A percentile compares a stretch with the other conserved stretches of the same genome.
Evolutionary conservation across 2,113 vertebrate species (phyloP).

Genomic region (Mobula hypostoma): DNA sequence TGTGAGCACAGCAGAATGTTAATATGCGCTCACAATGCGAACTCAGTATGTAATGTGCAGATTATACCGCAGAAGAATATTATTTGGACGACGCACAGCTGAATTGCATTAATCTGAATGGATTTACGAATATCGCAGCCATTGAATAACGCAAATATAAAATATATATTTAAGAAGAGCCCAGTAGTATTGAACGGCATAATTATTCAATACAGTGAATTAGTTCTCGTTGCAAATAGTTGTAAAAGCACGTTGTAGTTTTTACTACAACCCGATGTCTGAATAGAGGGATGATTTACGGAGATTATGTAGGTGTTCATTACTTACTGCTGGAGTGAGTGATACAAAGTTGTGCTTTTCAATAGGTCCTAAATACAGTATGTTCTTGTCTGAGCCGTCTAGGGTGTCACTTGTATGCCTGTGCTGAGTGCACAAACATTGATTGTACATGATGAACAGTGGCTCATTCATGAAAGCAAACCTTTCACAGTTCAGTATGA

Average conservation of each 20-base stretch:
- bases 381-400: background rate
- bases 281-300: background rate
- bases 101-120: background rate
- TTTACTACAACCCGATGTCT: background rate
- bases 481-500: conserved; percentile 9
- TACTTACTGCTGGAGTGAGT: background rate
- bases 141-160: background rate
- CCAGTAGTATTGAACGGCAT: background rate
- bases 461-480: conserved; percentile 26
- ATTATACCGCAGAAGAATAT: background rate
- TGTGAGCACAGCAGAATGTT: background rate
- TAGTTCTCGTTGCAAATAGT: background rate
- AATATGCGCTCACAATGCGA: background rate
- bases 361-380: background rate
- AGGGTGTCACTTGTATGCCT: background rate
- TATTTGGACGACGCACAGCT: background rate
- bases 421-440: background rate
- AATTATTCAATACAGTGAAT: too few relatives aligned
- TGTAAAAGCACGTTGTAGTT: background rate
- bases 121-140: background rate
- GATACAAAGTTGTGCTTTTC: background rate
- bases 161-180: background rate
- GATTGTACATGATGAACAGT: conserved; percentile 24
- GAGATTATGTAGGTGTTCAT: background rate
- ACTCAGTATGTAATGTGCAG: background rate